Percentiles rank a stretch among this genome's conserved stretches.
These are phyloP conservation scores for Dexiosoma caninum DNA, from an alignment of 2,888 invertebrate species.

Conservation along the genomic window DNA sequence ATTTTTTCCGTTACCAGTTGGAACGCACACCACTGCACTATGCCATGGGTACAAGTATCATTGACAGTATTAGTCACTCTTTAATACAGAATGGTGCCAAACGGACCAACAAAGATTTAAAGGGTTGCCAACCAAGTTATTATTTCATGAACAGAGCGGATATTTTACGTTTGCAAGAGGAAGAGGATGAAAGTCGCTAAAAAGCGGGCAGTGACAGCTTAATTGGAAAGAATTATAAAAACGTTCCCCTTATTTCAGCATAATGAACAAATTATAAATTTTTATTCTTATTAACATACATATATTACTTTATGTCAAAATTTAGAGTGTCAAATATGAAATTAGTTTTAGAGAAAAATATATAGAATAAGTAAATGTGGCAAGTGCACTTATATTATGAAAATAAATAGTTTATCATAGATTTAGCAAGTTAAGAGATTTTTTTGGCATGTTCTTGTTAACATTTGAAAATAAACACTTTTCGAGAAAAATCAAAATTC, in stretches of 20 bases:
- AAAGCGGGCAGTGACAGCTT: neutral
- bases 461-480: slow-evolving; percentile 15
- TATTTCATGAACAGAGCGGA: slow-evolving; percentile 96
- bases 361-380: neutral
- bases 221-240: neutral
- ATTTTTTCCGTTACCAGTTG: slow-evolving; percentile 81
- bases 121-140: slow-evolving; percentile 92
- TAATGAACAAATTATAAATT: neutral
- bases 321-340: slow-evolving; percentile 46
- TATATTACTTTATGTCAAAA: neutral
- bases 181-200: slow-evolving; percentile 82
- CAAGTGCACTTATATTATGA: slow-evolving; percentile 40
- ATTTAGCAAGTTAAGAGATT: neutral
- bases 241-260: slow-evolving; percentile 37
- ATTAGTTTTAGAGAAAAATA: neutral
- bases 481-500: no score
- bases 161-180: slow-evolving; percentile 89
- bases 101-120: slow-evolving; percentile 89
- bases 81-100: slow-evolving; percentile 90
- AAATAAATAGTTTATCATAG: no score
- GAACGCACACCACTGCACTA: slow-evolving; percentile 93
- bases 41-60: slow-evolving; percentile 92
- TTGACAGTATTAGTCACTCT: slow-evolving; percentile 88
- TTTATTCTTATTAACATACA: neutral
- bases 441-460: neutral